A percentile compares a stretch with the other conserved stretches of the same genome.
Evolutionary conservation across 1,140 invertebrate species (phyloP).

Genomic region (Eueides isabella): DNA sequence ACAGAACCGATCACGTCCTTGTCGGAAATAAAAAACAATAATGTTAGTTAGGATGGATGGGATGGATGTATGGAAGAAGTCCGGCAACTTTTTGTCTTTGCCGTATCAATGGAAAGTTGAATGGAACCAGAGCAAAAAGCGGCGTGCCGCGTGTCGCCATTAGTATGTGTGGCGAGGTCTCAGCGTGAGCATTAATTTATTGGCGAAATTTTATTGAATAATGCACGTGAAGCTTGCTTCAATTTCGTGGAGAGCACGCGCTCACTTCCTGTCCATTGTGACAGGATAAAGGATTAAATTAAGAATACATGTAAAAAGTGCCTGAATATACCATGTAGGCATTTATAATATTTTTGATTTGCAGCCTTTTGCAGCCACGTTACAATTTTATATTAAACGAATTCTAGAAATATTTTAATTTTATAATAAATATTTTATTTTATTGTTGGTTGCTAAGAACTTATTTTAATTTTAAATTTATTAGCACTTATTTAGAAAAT

Average conservation of each 20-base stretch:
- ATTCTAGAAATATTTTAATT: too few relatives aligned
- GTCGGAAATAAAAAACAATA: conserved; percentile 61
- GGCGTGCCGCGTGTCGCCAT: conserved; percentile 74
- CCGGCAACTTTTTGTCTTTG: conserved; percentile 62
- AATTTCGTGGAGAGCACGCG: conserved; percentile 65
- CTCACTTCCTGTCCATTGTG: conserved; percentile 53
- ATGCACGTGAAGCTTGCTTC: conserved; percentile 57
- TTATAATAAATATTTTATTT: background rate
- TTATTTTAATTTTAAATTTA: too few relatives aligned
- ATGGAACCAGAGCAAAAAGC: conserved; percentile 68
- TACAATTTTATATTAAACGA: too few relatives aligned
- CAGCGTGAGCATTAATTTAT: conserved; percentile 80
- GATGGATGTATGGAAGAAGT: conserved; percentile 34
- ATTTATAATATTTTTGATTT: background rate
- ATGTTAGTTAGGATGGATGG: conserved; percentile 58
- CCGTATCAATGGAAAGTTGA: conserved; percentile 75
- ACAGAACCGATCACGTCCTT: conserved; percentile 73
- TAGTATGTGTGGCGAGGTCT: conserved; percentile 75
- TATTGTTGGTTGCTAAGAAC: too few relatives aligned
- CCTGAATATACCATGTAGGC: background rate
- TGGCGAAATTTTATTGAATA: conserved; percentile 76
- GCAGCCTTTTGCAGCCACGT: background rate
- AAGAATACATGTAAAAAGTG: background rate
- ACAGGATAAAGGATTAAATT: background rate
- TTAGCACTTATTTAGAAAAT: too few relatives aligned